A percentile compares a stretch with the other conserved stretches of the same genome.
phyloP scores from a whole-genome alignment of 2,113 vertebrate genomes.

The Genyomyrus donnyi region DNA sequence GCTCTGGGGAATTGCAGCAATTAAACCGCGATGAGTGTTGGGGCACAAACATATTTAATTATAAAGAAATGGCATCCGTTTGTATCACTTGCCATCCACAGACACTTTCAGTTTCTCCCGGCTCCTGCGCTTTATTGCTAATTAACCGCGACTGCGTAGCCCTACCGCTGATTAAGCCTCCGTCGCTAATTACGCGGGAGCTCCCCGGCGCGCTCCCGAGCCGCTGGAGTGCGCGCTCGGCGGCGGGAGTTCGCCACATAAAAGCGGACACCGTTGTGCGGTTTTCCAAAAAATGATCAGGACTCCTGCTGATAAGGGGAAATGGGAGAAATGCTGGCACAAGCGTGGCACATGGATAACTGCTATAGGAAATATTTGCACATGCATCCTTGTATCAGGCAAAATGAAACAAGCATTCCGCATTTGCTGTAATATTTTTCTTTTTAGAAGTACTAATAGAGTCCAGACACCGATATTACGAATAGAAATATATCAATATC shows the following conservation, averaged over 20 bases:
- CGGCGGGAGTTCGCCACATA: conserved; percentile 35
- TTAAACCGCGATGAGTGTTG: conserved; percentile 12
- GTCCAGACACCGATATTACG: neutral
- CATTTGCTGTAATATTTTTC: neutral
- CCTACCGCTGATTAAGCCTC: conserved; percentile 57
- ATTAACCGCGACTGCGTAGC: conserved; percentile 55
- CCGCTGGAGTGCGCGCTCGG: conserved; percentile 27
- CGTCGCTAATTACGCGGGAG: conserved; percentile 57
- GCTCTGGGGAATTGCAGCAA: neutral
- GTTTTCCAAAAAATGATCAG: conserved; percentile 26
- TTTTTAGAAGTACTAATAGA: neutral
- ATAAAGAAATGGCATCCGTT: conserved; percentile 49
- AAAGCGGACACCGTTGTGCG: conserved; percentile 46
- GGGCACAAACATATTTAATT: conserved; percentile 44
- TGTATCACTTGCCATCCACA: conserved; percentile 39
- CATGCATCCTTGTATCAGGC: conserved; percentile 16
- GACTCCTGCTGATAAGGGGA: conserved; percentile 51
- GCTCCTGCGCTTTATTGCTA: conserved; percentile 46
- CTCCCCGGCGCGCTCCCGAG: conserved; percentile 41
- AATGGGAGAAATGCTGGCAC: conserved; percentile 20
- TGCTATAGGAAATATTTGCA: conserved; percentile 14
- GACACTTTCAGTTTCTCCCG: conserved; percentile 37
- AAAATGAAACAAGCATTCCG: neutral
- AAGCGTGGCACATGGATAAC: neutral
- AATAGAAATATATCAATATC: neutral